Percentiles rank a stretch among this genome's conserved stretches.
These are phyloP conservation scores for Tinea semifulvella DNA, from an alignment of 2,888 invertebrate genomes.

Conservation along the genomic window DNA sequence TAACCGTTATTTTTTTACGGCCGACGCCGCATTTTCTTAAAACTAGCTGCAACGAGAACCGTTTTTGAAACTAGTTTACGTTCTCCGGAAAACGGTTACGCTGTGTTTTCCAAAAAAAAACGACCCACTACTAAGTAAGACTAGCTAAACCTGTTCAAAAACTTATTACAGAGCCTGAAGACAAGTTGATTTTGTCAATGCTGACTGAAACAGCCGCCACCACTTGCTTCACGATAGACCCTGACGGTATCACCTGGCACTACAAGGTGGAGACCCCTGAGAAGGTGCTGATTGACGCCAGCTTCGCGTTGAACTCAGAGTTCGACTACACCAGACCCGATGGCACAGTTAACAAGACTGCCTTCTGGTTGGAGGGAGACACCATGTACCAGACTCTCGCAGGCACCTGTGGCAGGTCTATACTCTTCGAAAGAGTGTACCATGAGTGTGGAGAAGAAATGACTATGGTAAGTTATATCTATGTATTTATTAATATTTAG, in stretches of 20 bases:
- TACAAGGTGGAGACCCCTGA: slow-evolving; percentile 17
- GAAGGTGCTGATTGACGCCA: slow-evolving; percentile 15
- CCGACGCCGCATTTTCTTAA: too few species aligned
- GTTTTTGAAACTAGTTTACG: too few species aligned
- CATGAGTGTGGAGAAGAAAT: slow-evolving; percentile 15
- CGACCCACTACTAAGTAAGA: too few species aligned
- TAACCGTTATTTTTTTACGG: too few species aligned
- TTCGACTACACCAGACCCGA: slow-evolving; percentile 19
- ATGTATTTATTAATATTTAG: too few species aligned
- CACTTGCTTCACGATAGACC: slow-evolving; percentile 18
- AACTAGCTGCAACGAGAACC: too few species aligned
- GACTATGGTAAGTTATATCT: slow-evolving; percentile 21
- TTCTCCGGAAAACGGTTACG: too few species aligned
- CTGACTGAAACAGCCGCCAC: slow-evolving; percentile 15
- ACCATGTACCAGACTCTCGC: slow-evolving; percentile 17
- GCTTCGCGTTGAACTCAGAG: slow-evolving; percentile 15
- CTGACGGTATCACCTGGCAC: slow-evolving; percentile 19
- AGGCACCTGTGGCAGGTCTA: slow-evolving; percentile 14
- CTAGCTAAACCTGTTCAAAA: too few species aligned
- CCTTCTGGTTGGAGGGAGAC: slow-evolving; percentile 18
- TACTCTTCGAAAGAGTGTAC: slow-evolving; percentile 18
- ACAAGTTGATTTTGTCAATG: slow-evolving; percentile 12
- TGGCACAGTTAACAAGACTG: slow-evolving; percentile 15
- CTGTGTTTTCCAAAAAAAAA: too few species aligned
- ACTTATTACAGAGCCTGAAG: slow-evolving; percentile 9